Conservation (phyloP, 2,888 invertebrate genomes). For the Eupithecia centaureata region DNA sequence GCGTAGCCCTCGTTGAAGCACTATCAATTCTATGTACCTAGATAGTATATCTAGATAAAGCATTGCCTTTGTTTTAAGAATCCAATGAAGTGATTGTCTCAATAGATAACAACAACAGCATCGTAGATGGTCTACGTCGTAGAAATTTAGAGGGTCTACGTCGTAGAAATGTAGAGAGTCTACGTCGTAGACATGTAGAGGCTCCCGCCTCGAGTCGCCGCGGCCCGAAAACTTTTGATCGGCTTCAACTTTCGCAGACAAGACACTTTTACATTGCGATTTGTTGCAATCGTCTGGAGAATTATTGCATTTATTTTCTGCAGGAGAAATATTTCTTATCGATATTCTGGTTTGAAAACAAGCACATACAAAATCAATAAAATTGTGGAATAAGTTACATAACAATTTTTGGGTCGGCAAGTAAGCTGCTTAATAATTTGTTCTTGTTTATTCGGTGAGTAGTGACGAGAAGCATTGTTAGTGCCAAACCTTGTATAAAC, state of each 20-base stretch:
- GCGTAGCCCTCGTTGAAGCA: neutral
- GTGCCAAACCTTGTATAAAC: neutral
- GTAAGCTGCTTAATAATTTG: neutral
- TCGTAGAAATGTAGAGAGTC: neutral
- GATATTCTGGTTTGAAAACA: neutral
- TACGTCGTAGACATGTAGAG: neutral
- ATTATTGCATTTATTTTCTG: constrained; percentile 3
- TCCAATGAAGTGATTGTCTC: neutral
- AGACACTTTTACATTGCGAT: constrained; percentile 23
- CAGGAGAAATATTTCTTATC: neutral
- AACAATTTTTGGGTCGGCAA: neutral
- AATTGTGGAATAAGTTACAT: neutral
- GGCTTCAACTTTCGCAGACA: constrained; percentile 23
- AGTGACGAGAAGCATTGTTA: neutral
- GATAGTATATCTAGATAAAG: too few relatives aligned
- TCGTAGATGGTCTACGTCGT: neutral
- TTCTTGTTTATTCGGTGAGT: neutral
- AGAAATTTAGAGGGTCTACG: neutral
- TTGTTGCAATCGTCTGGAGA: constrained; percentile 7
- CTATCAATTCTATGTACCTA: neutral
- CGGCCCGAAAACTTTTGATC: constrained; percentile 22
- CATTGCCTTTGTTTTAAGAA: neutral
- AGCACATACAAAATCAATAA: neutral
- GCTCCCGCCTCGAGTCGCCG: neutral
- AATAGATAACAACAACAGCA: neutral